Evolutionary conservation across 2,797 vertebrate species (phyloP), one percentile per base, ranked within the genome.

Genomic region (Tinamus major): DNA sequence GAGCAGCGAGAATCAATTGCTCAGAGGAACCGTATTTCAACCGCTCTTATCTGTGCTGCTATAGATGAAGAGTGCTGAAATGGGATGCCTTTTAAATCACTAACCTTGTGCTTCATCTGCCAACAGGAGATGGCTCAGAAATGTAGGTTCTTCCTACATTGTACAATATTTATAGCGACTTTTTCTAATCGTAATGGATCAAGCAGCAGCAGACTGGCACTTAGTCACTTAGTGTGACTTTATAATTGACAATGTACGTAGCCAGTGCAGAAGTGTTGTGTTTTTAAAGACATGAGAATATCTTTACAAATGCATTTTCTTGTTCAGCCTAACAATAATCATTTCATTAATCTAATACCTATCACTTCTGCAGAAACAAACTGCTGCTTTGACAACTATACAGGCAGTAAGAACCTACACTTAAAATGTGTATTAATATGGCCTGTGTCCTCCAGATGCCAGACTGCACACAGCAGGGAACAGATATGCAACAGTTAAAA

Each of bases 391-490:
- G 41, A 69, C 35, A 70, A 86, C 58, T 41, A 37, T 1, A 20
- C 0, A 0, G 3, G 2, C 21, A 33, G 33, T 68, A 37, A 80
- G 53, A 92, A 44, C 9, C 26, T 44, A 24, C 42, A 33, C 5
- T 65, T 46, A 37, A 49, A 62, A 17, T 4, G n/a, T 41, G 1
- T 11, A 31, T 44, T 46, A 15, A 23, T 27, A 14, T 46, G 49
- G 49, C 14, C 41, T 53, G 15, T 4, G 17, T 55, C 31, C 17
- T 61, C 76, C 75, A 78, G 3, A 27, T 11, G 29, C 24, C 31
- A 68, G 24, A 46, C 33, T 55, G 9, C 29, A 80, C 62, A 61
- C 27, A 85, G 23, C 13, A 87, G 44, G 37, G 41, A 74, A 61
- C 5, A 42, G 17, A 68, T 71, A 76, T 82, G 10, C 41, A 16